Conservation (phyloP, 2,888 invertebrate genomes). For the Eupithecia subumbrata region DNA sequence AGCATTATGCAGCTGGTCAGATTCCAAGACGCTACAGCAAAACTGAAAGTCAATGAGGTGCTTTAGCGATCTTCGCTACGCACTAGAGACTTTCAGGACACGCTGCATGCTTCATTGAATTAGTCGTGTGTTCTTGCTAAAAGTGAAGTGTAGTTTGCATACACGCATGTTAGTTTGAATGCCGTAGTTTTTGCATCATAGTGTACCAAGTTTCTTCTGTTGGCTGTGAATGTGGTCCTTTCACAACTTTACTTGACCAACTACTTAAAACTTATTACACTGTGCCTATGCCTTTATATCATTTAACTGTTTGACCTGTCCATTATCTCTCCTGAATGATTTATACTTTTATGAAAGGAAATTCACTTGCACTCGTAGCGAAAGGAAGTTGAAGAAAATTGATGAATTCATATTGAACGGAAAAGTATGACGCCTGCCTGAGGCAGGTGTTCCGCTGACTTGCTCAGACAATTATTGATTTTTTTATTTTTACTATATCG, state of each 20-base stretch:
- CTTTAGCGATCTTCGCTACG: conserved; percentile 53
- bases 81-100: conserved; percentile 66
- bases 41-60: conserved; percentile 63
- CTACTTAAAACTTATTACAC: conserved; percentile 17
- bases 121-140: conserved; percentile 34
- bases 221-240: not conserved
- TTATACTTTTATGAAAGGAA: not conserved
- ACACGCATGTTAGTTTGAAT: conserved; percentile 37
- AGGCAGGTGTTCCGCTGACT: conserved; percentile 39
- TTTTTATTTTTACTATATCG: not conserved
- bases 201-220: conserved; percentile 24
- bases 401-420: conserved; percentile 7
- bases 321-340: not conserved
- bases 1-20: conserved; percentile 65
- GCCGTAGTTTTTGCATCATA: conserved; percentile 28
- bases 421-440: conserved; percentile 33
- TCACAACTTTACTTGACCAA: conserved; percentile 9
- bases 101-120: conserved; percentile 37
- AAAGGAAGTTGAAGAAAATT: not conserved
- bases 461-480: conserved; percentile 27
- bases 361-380: not conserved
- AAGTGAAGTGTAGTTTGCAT: conserved; percentile 46
- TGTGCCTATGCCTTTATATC: not conserved
- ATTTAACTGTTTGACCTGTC: not conserved
- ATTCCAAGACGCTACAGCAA: conserved; percentile 77